Conservation (phyloP, 2,113 vertebrate species). For the Pluvialis apricaria region DNA sequence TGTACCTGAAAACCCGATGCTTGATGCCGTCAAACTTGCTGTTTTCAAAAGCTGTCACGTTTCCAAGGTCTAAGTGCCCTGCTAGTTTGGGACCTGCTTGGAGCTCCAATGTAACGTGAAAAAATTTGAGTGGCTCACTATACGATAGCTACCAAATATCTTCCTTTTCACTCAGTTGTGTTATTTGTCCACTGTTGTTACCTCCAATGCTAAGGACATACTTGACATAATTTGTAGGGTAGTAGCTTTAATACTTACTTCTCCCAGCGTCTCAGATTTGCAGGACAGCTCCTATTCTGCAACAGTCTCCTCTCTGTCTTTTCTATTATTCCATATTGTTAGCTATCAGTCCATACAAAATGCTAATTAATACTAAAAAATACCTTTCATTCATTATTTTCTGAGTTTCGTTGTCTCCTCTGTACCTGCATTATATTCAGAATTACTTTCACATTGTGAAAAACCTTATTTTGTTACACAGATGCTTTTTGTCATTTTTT, state of each 20-base stretch:
- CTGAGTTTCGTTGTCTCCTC: not conserved
- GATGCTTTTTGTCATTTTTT: not conserved
- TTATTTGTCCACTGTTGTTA: not conserved
- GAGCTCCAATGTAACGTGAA: not conserved
- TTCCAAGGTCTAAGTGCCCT: not conserved
- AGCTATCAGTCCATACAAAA: not conserved
- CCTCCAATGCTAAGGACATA: not conserved
- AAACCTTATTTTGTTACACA: not conserved
- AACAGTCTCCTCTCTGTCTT: not conserved
- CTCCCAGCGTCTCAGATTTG: not conserved
- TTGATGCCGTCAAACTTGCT: not conserved
- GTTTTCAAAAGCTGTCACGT: rapidly evolving
- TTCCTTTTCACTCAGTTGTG: not conserved
- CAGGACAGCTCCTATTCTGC: not conserved
- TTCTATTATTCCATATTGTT: not conserved
- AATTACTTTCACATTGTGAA: not conserved
- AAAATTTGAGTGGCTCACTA: not conserved
- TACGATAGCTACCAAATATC: not conserved
- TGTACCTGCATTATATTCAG: not conserved
- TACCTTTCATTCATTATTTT: not conserved
- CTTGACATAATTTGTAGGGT: not conserved
- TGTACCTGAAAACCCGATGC: not conserved
- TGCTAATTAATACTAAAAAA: not conserved
- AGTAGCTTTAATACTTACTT: not conserved
- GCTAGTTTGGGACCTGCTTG: not conserved